Evolutionary conservation across 2,113 vertebrate species (phyloP), one percentile per base, ranked within the genome.

Genomic region (Cacatua alba): DNA sequence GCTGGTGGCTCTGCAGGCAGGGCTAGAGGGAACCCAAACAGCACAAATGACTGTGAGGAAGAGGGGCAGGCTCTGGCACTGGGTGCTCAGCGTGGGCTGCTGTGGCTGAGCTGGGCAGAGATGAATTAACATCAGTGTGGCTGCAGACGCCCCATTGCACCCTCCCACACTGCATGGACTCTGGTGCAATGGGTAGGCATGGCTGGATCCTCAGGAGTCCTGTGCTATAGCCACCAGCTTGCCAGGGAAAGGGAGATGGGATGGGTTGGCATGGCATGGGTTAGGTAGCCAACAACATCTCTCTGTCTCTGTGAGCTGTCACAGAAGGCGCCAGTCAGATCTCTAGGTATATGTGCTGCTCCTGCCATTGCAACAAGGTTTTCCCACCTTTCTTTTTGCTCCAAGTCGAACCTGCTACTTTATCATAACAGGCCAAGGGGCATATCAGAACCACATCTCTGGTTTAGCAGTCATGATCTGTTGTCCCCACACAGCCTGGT

Each of bases 401-500:
- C 82, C 53, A 17, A 55, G 82, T 33, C 1, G 1, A 76, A 78
- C 62, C 67, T 87, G 86, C 41, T 88, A 9, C 28, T 77, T 70
- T 49, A 33, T 60, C 70, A 17, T 6, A 5, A 2, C 29, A 72
- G 83, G 84, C 91, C 80, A 88, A 95, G 79, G 86, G 71, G 75
- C 79, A 67, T 25, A 80, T 26, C 78, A 67, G 75, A 18, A 75
- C 68, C 67, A 29, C 31, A 72, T 25, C 87, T 43, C 74, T 37
- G 91, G 23, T 21, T 3, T 64, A 49, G 83, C 72, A 44, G 43
- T 2, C 24, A 8, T 20, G 84, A 80, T 65, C 70, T 86, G 84
- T 35, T 94, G 78, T 79, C 93, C 91, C 74, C 70, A 65, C 78
- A 28, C n/a, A 72, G 92, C 78, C 94, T 88, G 85, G 93, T 95